Conservation (phyloP, 2,888 invertebrate species). For the Hydroisotoma schaefferi region DNA sequence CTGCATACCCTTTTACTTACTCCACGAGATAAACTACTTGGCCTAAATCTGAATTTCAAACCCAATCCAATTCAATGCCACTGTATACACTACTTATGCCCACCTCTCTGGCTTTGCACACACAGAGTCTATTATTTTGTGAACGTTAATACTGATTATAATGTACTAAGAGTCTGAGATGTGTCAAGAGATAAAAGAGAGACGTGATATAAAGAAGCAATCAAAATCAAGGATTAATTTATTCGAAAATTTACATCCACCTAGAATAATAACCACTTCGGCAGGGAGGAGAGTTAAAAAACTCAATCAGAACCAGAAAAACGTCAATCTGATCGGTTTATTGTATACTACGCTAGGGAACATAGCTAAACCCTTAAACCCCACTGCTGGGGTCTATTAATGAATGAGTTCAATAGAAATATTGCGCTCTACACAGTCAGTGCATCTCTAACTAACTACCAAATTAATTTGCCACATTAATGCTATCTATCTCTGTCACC, state of each 20-base stretch:
- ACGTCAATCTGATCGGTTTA: background rate
- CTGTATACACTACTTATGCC: too few relatives aligned
- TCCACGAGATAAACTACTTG: background rate
- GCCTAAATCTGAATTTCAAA: background rate
- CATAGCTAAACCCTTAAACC: background rate
- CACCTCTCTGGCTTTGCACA: too few relatives aligned
- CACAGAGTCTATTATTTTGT: background rate
- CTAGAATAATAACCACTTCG: constrained; percentile 12
- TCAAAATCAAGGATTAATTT: constrained; percentile 21
- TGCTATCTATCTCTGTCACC: constrained; percentile 17
- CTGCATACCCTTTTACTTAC: too few relatives aligned
- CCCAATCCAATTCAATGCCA: background rate
- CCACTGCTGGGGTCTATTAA: constrained; percentile 3
- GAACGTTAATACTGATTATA: constrained; percentile 1
- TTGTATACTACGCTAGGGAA: background rate
- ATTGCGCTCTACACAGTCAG: too few relatives aligned
- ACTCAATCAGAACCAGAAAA: background rate
- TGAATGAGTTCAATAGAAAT: constrained; percentile 11
- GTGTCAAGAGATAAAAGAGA: constrained; percentile 12
- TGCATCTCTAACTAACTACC: constrained; percentile 11
- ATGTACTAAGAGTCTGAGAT: constrained; percentile 8
- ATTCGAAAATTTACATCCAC: constrained; percentile 6
- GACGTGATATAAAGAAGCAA: constrained; percentile 15
- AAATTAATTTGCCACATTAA: constrained; percentile 16
- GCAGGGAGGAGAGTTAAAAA: background rate